Conservation (phyloP, 37 sponge, comb jelly and placozoan genomes). For the Lycopodina hypogea region DNA sequence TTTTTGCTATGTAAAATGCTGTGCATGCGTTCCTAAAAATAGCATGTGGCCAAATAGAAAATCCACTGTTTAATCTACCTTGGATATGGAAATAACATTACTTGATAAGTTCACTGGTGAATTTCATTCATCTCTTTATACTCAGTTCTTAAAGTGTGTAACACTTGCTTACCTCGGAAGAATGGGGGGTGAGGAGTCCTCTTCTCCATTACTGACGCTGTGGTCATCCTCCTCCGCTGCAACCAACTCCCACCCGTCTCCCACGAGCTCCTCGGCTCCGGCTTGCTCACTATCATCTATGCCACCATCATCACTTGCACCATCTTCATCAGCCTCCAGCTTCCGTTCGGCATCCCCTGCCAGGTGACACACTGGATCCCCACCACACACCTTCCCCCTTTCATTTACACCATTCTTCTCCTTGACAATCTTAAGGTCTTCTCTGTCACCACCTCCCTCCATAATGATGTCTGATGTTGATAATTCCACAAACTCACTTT, state of each 20-base stretch:
- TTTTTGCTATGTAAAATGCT: too few species aligned
- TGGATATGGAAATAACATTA: too few species aligned
- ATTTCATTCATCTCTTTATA: too few species aligned
- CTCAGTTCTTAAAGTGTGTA: too few species aligned
- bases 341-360: neutral
- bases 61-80: too few species aligned
- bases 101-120: too few species aligned
- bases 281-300: neutral
- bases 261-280: neutral
- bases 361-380: neutral
- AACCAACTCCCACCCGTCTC: conserved; percentile 7
- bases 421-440: neutral
- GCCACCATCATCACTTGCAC: neutral
- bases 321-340: neutral
- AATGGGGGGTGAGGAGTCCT: neutral
- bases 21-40: too few species aligned
- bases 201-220: neutral
- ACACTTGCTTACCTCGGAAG: too few species aligned
- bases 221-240: neutral
- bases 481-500: neutral
- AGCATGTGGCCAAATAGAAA: too few species aligned
- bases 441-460: neutral
- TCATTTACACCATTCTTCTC: neutral
- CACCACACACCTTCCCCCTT: neutral
- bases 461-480: neutral